Conservation (phyloP, 2,113 vertebrate genomes). For the Saguinus midas region DNA sequence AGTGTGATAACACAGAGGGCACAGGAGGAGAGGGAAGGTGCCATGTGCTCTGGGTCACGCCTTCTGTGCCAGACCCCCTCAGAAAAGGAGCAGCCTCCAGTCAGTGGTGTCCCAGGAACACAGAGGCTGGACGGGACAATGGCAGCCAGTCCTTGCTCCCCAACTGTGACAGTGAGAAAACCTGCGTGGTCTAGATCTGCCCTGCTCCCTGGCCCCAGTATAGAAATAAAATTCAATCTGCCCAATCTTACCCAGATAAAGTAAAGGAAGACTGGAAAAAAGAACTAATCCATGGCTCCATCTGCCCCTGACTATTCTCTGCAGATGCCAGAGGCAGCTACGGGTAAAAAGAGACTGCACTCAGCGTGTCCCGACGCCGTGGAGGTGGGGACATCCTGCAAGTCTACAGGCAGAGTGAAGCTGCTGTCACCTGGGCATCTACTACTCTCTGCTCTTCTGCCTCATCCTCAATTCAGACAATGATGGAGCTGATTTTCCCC, state of each 20-base stretch:
- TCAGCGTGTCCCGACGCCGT: accelerated
- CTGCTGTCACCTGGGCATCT: neutral
- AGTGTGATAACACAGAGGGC: neutral
- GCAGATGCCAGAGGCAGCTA: neutral
- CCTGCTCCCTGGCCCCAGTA: neutral
- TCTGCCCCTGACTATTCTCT: neutral
- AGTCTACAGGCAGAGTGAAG: neutral
- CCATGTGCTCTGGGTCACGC: neutral
- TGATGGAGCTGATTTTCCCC: neutral
- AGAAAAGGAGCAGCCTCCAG: neutral
- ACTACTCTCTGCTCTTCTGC: neutral
- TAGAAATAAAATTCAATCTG: neutral
- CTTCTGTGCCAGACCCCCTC: neutral
- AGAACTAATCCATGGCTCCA: neutral
- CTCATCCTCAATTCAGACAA: neutral
- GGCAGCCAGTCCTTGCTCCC: neutral
- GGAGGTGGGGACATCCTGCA: neutral
- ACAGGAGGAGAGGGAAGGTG: neutral
- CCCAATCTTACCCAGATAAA: neutral
- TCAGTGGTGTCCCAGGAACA: neutral
- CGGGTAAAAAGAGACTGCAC: neutral
- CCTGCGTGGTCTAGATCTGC: neutral
- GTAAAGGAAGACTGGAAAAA: neutral
- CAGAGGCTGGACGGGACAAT: neutral
- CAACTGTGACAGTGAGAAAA: neutral